These are phyloP conservation scores for Hydrotaea cyrtoneurina DNA, from an alignment of 2,888 invertebrate species.

Conservation along the genomic window DNA sequence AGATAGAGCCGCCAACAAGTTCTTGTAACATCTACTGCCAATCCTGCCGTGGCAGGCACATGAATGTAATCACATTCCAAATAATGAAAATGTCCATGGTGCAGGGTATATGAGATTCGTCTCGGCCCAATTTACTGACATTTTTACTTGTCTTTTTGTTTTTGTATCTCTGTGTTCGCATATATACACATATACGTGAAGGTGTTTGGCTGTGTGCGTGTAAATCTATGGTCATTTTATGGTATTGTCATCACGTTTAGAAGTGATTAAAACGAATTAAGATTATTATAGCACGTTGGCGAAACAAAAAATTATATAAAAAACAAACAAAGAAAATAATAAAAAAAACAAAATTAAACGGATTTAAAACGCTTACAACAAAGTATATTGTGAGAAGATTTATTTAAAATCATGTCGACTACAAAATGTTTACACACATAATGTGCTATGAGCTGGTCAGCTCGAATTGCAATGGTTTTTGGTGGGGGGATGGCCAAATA, in stretches of 20 bases:
- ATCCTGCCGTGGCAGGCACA: too few relatives aligned
- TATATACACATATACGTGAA: neutral
- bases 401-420: neutral
- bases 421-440: neutral
- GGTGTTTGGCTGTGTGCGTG: slow-evolving; percentile 33
- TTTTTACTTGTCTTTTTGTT: too few relatives aligned
- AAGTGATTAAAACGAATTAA: slow-evolving; percentile 65
- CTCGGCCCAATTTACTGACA: too few relatives aligned
- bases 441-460: neutral
- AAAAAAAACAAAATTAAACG: neutral
- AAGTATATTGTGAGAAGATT: neutral
- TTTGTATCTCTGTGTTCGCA: neutral
- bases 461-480: neutral
- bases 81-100: too few relatives aligned
- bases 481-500: too few relatives aligned
- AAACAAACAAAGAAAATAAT: neutral
- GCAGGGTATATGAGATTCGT: too few relatives aligned
- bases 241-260: slow-evolving; percentile 66
- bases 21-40: too few relatives aligned
- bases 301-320: neutral
- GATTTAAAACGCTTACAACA: neutral
- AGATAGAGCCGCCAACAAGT: too few relatives aligned
- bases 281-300: slow-evolving; percentile 38
- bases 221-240: slow-evolving; percentile 60
- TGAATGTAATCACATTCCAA: too few relatives aligned